Base-by-base conservation (phyloP, 2,797 vertebrate species). In the Pseudochaenichthys georgianus region DNA sequence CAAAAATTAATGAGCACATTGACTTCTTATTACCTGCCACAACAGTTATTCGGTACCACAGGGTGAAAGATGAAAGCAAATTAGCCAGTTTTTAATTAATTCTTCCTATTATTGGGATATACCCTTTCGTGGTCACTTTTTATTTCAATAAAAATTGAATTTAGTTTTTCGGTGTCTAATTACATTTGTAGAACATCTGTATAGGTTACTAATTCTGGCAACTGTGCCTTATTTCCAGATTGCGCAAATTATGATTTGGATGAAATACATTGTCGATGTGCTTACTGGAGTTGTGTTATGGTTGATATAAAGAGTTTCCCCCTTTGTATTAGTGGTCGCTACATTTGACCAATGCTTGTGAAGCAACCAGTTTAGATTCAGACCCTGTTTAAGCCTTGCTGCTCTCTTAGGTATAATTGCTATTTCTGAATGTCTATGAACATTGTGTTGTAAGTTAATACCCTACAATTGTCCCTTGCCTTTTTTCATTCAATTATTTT, bases 281-380 rank as follows among this genome's bases (percentile, higher is more conserved):
- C 21, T 55, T 54, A 23, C 51, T 34, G 46, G 53, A 21, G 2
- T 2, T 76, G 57, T 66, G 28, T 80, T 72, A 58, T 68, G 68
- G 38, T 10, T 70, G 42, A 31, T 64, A 15, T 50, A 54, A 77
- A 64, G 28, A 65, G 47, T 75, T 45, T 12, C 23, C 55, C 65
- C 19, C 45, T 8, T 64, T 65, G 54, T 51, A n/a, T 72, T 66
- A 60, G 38, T 16, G 12, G 41, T 57, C 51, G 52, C 8, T 42
- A 4, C 2, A 50, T 53, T 50, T 46, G 47, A 17, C 23, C 38
- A 16, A 66, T 64, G 45, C 19, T 45, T 54, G 17, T 78, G 23
- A 73, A 64, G 38, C 46, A 47, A 58, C 70, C 8, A 55, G 46
- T 45, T 41, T 59, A 61, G 54, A 63, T 50, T 65, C 23, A 70